Base-by-base conservation (phyloP, 2,797 vertebrate species). In the Furcifer pardalis region DNA sequence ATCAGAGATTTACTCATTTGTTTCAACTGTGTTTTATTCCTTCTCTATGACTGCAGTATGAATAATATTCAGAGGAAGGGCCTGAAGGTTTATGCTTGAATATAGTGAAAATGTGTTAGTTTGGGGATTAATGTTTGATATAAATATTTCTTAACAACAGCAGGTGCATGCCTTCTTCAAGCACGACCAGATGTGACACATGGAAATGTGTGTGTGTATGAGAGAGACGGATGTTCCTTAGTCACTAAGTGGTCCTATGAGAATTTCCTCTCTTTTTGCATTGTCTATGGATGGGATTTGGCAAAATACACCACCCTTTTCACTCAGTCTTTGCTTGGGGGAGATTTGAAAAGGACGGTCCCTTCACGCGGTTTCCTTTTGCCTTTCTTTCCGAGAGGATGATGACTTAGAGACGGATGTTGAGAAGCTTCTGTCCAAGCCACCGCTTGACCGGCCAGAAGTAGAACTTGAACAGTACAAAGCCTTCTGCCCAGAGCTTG, bases 401-500 rank as follows among this genome's bases (percentile, higher is more conserved):
- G 96, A 97, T 25, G 97, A 98, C 87, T 93, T 98, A 90, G 97
- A 98, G 92, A 97, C 96, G 17, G 97, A 98, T 66, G 52, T 96
- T 84, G 95, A 92, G 83, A 97, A 96, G 85, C 84, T 98, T 81
- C 94, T 81, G 35, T 87, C 92, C 71, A 95, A 86, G 17, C 95
- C 96, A 21, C 90, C 87, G 1, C 95, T 93, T n/a, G 97, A 97
- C 87, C 65, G 96, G 60, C 94, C 96, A 15, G 94, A 93, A 86
- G 93, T 95, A 17, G 96, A 97, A 4, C 91, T 98, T 87, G 72
- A 78, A 1, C 97, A 96, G 25, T 98, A 98, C 49, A 89, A 87
- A 74, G 85, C 86, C 1, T 76, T 98, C 89, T 98, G 96, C 90
- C 94, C 88, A n/a, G 97, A 98, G 88, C 96, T 97, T 27, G 92